Percentiles rank a stretch among this genome's conserved stretches.
These are phyloP conservation scores for Brachionus rubens DNA, from an alignment of 1,140 invertebrate species.

Conservation along the genomic window DNA sequence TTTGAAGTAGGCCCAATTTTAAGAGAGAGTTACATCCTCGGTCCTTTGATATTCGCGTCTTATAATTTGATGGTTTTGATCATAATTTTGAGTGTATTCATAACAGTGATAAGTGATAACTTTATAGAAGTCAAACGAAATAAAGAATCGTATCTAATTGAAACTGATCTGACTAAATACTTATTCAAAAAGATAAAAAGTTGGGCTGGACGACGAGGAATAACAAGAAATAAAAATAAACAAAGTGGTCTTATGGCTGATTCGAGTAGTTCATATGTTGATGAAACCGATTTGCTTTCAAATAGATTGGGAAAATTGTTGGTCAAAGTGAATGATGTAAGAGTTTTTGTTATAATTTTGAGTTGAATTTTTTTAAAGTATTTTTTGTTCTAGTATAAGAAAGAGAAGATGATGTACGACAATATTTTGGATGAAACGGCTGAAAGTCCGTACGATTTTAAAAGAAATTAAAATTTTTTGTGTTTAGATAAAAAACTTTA, in stretches of 20 bases:
- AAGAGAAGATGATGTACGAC: neutral
- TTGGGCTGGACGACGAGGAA: neutral
- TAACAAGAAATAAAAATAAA: neutral
- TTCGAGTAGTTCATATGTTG: neutral
- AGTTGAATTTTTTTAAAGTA: neutral
- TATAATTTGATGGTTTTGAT: conserved; percentile 50
- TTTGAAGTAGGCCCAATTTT: conserved; percentile 32
- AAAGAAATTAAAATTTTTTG: no score
- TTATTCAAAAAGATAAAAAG: conserved; percentile 12
- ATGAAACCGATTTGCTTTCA: neutral
- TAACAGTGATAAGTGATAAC: conserved; percentile 50
- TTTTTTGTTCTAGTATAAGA: conserved; percentile 4
- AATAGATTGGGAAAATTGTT: conserved; percentile 3
- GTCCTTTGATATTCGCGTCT: conserved; percentile 49
- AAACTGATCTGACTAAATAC: conserved; percentile 37
- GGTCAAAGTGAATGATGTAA: conserved; percentile 16
- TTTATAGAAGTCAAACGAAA: conserved; percentile 50
- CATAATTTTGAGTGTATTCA: conserved; percentile 51
- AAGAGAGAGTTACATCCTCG: conserved; percentile 38
- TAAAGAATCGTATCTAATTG: neutral
- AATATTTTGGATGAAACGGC: neutral
- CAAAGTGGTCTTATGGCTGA: neutral
- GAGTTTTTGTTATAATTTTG: neutral
- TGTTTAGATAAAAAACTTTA: no score
- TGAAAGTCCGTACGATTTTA: no score